phyloP scores from a whole-genome alignment of 2,888 invertebrate species.

The Caenorhabditis macrosperma region DNA sequence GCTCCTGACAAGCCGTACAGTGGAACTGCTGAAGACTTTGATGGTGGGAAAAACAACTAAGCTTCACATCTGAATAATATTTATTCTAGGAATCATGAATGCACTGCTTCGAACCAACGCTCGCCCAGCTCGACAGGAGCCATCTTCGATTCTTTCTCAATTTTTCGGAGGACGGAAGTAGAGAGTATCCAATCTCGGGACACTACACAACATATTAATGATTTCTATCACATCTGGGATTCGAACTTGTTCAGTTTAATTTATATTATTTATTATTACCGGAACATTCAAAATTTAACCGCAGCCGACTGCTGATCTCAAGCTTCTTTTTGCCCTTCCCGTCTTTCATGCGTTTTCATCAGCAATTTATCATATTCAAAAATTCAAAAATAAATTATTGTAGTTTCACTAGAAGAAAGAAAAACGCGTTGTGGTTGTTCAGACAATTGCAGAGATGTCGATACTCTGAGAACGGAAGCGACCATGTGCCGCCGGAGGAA shows the following conservation, averaged over 20 bases:
- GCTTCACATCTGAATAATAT: too few relatives aligned
- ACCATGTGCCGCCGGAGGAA: constrained; percentile 48
- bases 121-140: constrained; percentile 61
- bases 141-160: constrained; percentile 60
- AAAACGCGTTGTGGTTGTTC: too few relatives aligned
- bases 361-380: constrained; percentile 6
- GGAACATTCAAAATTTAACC: constrained; percentile 14
- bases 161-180: constrained; percentile 62
- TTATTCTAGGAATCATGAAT: constrained; percentile 67
- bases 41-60: too few relatives aligned
- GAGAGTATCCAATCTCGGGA: not conserved
- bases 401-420: not conserved
- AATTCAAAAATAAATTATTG: not conserved
- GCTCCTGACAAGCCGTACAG: constrained; percentile 55
- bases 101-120: constrained; percentile 64
- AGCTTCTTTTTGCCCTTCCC: constrained; percentile 5
- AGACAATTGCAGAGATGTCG: constrained; percentile 48
- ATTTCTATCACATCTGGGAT: not conserved
- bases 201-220: not conserved
- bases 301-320: constrained; percentile 53
- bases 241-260: constrained; percentile 1
- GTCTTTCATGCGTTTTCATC: constrained; percentile 12
- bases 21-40: constrained; percentile 58
- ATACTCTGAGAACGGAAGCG: constrained; percentile 63
- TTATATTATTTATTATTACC: constrained; percentile 12